Evolutionary conservation across 2,888 invertebrate species (phyloP).

Genomic region (Dilophus febrilis): DNA sequence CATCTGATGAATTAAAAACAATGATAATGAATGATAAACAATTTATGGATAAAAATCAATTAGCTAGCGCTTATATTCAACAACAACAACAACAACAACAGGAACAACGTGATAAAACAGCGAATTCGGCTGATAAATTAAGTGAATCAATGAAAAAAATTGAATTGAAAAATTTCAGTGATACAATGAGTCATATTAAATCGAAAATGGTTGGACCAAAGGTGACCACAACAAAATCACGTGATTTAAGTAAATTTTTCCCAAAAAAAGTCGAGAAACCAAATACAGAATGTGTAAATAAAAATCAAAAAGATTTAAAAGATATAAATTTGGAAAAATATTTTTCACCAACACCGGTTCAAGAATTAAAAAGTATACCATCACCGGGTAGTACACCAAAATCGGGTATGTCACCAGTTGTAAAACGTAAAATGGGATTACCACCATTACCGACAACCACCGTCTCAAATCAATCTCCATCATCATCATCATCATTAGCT

Average conservation of each 20-base stretch:
- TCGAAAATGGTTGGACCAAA: slow-evolving; percentile 24
- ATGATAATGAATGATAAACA: slow-evolving; percentile 5
- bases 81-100: slow-evolving; percentile 4
- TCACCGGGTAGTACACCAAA: slow-evolving; percentile 16
- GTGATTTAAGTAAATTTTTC: slow-evolving; percentile 27
- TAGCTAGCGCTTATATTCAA: neutral
- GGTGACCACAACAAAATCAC: slow-evolving; percentile 9
- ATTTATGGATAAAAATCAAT: slow-evolving; percentile 1
- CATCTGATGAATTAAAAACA: slow-evolving; percentile 5
- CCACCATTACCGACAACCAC: neutral
- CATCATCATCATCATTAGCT: neutral
- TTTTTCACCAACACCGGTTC: slow-evolving; percentile 24
- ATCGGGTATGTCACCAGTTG: neutral
- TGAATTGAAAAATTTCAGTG: slow-evolving; percentile 25
- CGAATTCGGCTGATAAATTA: slow-evolving; percentile 6
- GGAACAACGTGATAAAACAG: slow-evolving; percentile 3
- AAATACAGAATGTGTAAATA: slow-evolving; percentile 18
- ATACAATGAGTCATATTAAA: slow-evolving; percentile 27
- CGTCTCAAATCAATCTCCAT: too few relatives aligned
- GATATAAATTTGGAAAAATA: slow-evolving; percentile 29
- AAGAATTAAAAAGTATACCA: slow-evolving; percentile 6
- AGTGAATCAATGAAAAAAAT: slow-evolving; percentile 24
- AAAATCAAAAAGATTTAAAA: slow-evolving; percentile 27
- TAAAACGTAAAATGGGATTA: neutral
- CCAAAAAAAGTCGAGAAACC: slow-evolving; percentile 24